A percentile compares a stretch with the other conserved stretches of the same genome.
Conservation (phyloP, 2,113 vertebrate genomes). For the Puffinus mauretanicus region DNA sequence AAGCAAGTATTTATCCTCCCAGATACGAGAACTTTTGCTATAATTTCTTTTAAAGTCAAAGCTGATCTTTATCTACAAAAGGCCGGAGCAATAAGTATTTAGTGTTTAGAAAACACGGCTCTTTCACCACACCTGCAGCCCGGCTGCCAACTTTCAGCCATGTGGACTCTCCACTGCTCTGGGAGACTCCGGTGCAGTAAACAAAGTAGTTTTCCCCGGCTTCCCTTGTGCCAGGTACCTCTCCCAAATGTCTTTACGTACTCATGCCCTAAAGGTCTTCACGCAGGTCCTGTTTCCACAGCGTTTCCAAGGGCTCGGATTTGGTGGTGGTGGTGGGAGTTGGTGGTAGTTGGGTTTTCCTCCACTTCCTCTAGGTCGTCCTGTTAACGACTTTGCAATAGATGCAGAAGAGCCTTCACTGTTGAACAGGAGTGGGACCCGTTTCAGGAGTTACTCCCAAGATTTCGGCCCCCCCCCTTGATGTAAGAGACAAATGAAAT, state of each 20-base stretch:
- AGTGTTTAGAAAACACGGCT: constrained; percentile 36
- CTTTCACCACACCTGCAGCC: constrained; percentile 56
- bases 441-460: background rate
- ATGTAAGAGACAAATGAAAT: background rate
- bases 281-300: background rate
- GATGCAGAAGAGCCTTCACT: background rate
- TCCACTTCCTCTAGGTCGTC: background rate
- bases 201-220: background rate
- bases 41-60: constrained; percentile 45
- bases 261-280: background rate
- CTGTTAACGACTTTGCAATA: background rate
- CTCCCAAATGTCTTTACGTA: background rate
- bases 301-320: background rate
- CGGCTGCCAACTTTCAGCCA: background rate
- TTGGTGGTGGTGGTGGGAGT: background rate
- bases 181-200: background rate
- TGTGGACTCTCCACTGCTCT: background rate
- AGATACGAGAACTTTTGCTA: constrained; percentile 25
- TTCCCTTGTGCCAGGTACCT: background rate
- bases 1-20: constrained; percentile 31
- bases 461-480: too few species aligned
- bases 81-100: background rate
- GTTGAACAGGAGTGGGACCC: background rate
- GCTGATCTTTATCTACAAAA: constrained; percentile 66
- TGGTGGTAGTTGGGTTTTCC: background rate